Evolutionary conservation across 2,113 vertebrate genomes (phyloP), one percentile per base, ranked within the genome.

Genomic region (Tamias sibiricus): DNA sequence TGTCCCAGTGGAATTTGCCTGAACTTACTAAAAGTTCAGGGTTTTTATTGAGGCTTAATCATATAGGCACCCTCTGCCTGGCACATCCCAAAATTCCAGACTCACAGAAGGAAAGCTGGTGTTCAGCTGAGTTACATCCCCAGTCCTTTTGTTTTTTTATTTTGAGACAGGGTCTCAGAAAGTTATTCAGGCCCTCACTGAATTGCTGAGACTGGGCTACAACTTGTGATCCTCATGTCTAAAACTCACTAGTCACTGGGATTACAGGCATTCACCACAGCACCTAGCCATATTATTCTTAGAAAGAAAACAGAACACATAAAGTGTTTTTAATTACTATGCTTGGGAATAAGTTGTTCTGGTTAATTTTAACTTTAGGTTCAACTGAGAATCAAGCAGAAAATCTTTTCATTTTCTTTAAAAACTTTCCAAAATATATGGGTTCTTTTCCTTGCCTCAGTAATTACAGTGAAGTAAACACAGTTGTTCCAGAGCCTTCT

Each of bases 341-440:
- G 40, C 49, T 87, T 57, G 26, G 49, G 54, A 76, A 87, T 68
- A 40, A n/a, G 19, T 77, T 91, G 22, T 81, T 82, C 30, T 64
- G 75, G n/a, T 77, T 89, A 90, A 89, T 69, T 96, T 77, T 91
- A 89, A 83, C 72, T n/a, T 82, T 69, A 68, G 69, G 20, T 40
- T 37, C 35, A 96, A 84, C 42, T 77, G 64, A 87, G 69, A 83
- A 94, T 86, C 62, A 69, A 92, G 72, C 40, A 91, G 66, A 85
- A 79, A 57, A 66, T 49, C 12, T 87, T 92, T 89, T 1, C 37
- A 77, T 91, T 71, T 87, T 35, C 74, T 87, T 81, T 64, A 19
- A 69, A 64, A 54, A 37, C 35, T 95, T 49, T 77, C 49, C 35
- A 42, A 35, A 57, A 28, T 52, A 49, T 8, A 57, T 57, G 37